Conservation (phyloP, 1,140 invertebrate species). For the Muscidifurax raptorellus region DNA sequence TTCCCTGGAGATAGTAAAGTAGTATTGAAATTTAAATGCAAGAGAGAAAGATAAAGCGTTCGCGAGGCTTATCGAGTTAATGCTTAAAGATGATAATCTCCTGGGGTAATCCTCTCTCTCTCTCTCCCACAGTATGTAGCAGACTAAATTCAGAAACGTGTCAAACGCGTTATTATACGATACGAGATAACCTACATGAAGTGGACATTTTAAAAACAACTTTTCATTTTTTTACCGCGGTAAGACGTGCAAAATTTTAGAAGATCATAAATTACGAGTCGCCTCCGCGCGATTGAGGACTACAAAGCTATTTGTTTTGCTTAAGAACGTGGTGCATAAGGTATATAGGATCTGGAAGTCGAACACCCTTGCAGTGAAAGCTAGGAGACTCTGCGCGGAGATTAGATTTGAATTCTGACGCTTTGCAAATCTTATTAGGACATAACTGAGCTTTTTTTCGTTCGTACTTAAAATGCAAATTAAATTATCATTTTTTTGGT, state of each 20-base stretch:
- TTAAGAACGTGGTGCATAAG: too few species aligned
- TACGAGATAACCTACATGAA: not conserved
- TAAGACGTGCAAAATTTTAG: not conserved
- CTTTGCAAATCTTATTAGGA: not conserved
- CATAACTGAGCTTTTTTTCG: not conserved
- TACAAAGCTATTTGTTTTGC: too few species aligned
- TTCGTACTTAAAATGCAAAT: not conserved
- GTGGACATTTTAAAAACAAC: not conserved
- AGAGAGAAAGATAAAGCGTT: not conserved
- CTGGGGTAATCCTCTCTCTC: not conserved
- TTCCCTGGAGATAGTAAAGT: not conserved
- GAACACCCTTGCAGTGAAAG: not conserved
- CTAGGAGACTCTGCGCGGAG: not conserved
- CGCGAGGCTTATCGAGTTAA: not conserved
- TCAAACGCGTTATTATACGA: slow-evolving; percentile 10
- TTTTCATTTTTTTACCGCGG: too few species aligned
- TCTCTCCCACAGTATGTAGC: not conserved
- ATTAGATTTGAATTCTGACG: not conserved
- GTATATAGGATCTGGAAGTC: not conserved
- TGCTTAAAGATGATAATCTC: slow-evolving; percentile 33
- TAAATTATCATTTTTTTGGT: not conserved
- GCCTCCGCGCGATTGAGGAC: too few species aligned
- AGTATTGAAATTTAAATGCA: not conserved
- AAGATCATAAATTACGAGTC: not conserved
- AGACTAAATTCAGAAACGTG: slow-evolving; percentile 16